Evolutionary conservation across 2,113 vertebrate genomes (phyloP).

Genomic region (Nansenia antarctica): DNA sequence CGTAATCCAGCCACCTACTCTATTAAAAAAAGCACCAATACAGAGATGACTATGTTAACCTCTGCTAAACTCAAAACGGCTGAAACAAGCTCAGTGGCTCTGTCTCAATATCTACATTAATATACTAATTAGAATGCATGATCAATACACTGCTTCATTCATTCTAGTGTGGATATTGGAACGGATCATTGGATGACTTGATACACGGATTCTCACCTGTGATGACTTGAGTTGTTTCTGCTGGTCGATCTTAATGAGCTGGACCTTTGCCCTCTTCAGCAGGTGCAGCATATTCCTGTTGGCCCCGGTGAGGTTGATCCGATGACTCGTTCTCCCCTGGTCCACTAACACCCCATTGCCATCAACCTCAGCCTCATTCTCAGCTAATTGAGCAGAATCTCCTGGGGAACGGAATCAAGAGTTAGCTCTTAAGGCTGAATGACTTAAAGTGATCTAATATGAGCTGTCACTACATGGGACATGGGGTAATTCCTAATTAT

Average conservation of each 20-base stretch:
- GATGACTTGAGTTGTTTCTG: slow-evolving; percentile 82
- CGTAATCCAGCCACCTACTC: too few relatives aligned
- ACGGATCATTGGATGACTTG: too few relatives aligned
- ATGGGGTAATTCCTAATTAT: too few relatives aligned
- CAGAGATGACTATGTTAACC: too few relatives aligned
- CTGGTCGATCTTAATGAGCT: slow-evolving; percentile 91
- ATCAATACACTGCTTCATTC: too few relatives aligned
- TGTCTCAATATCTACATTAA: too few relatives aligned
- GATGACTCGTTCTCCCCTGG: slow-evolving; percentile 52
- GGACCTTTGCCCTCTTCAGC: slow-evolving; percentile 88
- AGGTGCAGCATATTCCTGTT: slow-evolving; percentile 88
- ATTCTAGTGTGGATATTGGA: too few relatives aligned
- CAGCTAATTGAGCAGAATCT: not conserved
- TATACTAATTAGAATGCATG: too few relatives aligned
- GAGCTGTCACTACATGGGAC: too few relatives aligned
- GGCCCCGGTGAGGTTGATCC: slow-evolving; percentile 77
- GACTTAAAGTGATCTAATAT: too few relatives aligned
- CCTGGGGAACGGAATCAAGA: slow-evolving; percentile 7
- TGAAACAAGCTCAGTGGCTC: too few relatives aligned
- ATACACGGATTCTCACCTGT: slow-evolving; percentile 62
- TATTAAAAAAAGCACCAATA: too few relatives aligned
- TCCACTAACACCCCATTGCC: slow-evolving; percentile 30
- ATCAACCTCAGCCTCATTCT: not conserved
- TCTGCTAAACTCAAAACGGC: not conserved
- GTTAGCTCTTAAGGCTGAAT: not conserved